Percentiles rank a stretch among this genome's conserved stretches.
phyloP scores from a whole-genome alignment of 2,113 vertebrate species.

The Lophochroa leadbeateri region DNA sequence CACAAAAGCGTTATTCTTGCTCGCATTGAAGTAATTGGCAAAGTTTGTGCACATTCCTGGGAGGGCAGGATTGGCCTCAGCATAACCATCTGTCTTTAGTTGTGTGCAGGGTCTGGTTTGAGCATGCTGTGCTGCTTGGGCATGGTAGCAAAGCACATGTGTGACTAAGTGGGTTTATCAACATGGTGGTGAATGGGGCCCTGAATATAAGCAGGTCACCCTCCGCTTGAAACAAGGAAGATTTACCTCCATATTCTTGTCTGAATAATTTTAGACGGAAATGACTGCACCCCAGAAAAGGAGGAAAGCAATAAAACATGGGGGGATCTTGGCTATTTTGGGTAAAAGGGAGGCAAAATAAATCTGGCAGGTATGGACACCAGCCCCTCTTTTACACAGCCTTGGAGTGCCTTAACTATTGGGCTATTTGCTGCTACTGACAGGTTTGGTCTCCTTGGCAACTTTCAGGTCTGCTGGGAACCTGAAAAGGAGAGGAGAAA shows the following conservation, averaged over 20 bases:
- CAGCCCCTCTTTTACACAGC: not conserved
- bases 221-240: not conserved
- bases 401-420: not conserved
- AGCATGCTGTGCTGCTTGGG: fast-evolving
- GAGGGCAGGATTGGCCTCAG: not conserved
- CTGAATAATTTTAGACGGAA: not conserved
- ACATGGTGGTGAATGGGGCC: not conserved
- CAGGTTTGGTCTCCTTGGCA: not conserved
- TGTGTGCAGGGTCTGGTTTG: fast-evolving
- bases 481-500: not conserved
- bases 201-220: not conserved
- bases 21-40: not conserved
- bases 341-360: not conserved
- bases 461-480: not conserved
- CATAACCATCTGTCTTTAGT: fast-evolving
- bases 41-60: not conserved
- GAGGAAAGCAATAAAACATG: not conserved
- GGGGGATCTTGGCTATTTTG: not conserved
- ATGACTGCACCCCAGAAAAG: not conserved
- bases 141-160: fast-evolving
- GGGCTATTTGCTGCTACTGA: not conserved
- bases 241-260: not conserved
- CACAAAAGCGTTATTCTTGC: not conserved
- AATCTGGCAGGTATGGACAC: not conserved
- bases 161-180: not conserved